Evolutionary conservation across 2,888 invertebrate genomes (phyloP).

Genomic region (Mayetiola destructor): DNA sequence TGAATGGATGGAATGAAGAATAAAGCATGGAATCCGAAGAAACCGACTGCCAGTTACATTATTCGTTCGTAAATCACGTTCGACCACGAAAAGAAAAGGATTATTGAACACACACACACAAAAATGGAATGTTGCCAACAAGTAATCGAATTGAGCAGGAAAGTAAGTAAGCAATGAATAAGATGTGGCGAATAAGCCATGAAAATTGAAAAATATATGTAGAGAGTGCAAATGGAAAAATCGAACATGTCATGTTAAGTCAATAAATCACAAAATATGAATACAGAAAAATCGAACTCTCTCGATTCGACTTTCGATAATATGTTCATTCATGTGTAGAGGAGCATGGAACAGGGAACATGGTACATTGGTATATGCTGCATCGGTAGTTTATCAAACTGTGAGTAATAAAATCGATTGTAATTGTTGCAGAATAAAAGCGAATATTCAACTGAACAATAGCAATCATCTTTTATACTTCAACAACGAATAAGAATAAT

Average conservation of each 20-base stretch:
- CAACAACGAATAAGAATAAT: too few relatives aligned
- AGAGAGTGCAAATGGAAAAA: neutral
- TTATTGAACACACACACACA: neutral
- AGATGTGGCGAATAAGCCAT: neutral
- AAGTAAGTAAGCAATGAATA: neutral
- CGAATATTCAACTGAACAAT: neutral
- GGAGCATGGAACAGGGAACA: neutral
- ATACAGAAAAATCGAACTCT: neutral
- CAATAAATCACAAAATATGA: slow-evolving; percentile 9
- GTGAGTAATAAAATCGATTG: too few relatives aligned
- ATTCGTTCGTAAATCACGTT: too few relatives aligned
- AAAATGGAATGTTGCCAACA: neutral
- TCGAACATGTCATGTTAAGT: slow-evolving; percentile 5
- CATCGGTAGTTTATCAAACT: too few relatives aligned
- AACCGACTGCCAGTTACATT: too few relatives aligned
- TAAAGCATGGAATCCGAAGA: too few relatives aligned
- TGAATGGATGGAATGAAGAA: neutral
- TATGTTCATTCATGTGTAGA: neutral
- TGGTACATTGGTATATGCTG: too few relatives aligned
- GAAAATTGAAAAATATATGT: too few relatives aligned
- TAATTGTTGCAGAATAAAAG: too few relatives aligned
- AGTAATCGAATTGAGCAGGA: neutral
- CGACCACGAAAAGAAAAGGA: neutral
- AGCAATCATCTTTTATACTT: too few relatives aligned
- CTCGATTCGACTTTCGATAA: neutral